Conservation (phyloP, 2,797 vertebrate species). For the Galagoides demidoff region DNA sequence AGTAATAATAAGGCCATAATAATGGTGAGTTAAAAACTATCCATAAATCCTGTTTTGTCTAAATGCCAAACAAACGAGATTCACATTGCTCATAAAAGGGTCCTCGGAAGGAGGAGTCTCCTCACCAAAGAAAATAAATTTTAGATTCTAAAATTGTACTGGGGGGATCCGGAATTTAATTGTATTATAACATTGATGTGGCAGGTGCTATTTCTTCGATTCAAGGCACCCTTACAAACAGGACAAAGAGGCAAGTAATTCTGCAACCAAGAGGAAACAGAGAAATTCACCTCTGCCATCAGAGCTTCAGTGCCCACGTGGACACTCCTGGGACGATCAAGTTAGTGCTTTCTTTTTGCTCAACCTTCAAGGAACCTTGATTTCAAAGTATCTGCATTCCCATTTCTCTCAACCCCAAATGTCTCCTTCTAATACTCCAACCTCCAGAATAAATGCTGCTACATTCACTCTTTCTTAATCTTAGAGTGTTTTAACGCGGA, state of each 20-base stretch:
- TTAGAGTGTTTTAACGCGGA: not conserved
- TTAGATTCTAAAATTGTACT: not conserved
- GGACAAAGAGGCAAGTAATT: not conserved
- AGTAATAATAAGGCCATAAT: not conserved
- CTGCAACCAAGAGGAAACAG: not conserved
- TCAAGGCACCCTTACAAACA: not conserved
- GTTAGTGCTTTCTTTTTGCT: not conserved
- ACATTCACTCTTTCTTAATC: not conserved
- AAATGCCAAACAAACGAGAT: slow-evolving; percentile 29
- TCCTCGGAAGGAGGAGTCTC: not conserved
- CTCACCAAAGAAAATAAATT: not conserved
- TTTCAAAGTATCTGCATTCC: slow-evolving; percentile 11
- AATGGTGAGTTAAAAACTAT: slow-evolving; percentile 19
- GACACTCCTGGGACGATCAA: not conserved
- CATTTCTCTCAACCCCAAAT: not conserved
- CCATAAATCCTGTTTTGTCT: slow-evolving; percentile 30
- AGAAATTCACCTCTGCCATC: not conserved
- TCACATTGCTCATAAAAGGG: not conserved
- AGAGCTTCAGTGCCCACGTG: accelerated
- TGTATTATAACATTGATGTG: not conserved
- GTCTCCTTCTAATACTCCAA: not conserved
- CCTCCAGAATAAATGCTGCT: not conserved
- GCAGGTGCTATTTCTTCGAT: not conserved
- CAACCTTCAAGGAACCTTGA: not conserved
- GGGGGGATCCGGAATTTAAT: not conserved